A percentile compares a stretch with the other conserved stretches of the same genome.
These are phyloP conservation scores for Drosophila imparisetae DNA, from an alignment of 2,888 invertebrate genomes.

Conservation along the genomic window DNA sequence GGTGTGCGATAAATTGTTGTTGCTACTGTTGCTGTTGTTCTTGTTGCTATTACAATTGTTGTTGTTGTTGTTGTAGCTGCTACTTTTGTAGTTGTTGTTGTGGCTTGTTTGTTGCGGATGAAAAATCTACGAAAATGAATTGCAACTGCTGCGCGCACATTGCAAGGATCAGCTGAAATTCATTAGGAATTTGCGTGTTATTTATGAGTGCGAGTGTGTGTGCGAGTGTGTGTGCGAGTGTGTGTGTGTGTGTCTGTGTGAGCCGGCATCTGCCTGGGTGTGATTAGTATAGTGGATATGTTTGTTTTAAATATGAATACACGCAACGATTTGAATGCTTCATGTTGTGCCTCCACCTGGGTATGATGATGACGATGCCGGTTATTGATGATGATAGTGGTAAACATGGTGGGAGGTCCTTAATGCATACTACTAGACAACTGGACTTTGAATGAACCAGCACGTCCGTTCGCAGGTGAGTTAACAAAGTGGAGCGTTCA, in stretches of 20 bases:
- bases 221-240: conserved; percentile 14
- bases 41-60: conserved; percentile 24
- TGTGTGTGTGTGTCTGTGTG: conserved; percentile 21
- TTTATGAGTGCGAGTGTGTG: conserved; percentile 62
- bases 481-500: conserved; percentile 74
- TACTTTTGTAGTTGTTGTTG: conserved; percentile 26
- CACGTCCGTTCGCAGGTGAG: conserved; percentile 57
- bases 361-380: conserved; percentile 23
- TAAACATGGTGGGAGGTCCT: conserved; percentile 19
- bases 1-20: conserved; percentile 71
- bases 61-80: background rate
- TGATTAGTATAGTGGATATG: conserved; percentile 67
- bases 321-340: conserved; percentile 49
- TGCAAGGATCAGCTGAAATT: conserved; percentile 80
- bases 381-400: conserved; percentile 74
- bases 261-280: conserved; percentile 47
- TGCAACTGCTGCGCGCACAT: conserved; percentile 69
- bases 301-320: conserved; percentile 75
- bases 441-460: conserved; percentile 5
- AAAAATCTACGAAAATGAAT: conserved; percentile 79
- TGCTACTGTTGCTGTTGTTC: conserved; percentile 17
- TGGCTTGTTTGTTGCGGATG: conserved; percentile 62
- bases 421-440: background rate
- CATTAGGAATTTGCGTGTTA: conserved; percentile 80
- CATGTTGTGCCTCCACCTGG: conserved; percentile 2